A percentile compares a stretch with the other conserved stretches of the same genome.
Evolutionary conservation across 2,797 vertebrate genomes (phyloP).

Genomic region (Cossypha polioptera): DNA sequence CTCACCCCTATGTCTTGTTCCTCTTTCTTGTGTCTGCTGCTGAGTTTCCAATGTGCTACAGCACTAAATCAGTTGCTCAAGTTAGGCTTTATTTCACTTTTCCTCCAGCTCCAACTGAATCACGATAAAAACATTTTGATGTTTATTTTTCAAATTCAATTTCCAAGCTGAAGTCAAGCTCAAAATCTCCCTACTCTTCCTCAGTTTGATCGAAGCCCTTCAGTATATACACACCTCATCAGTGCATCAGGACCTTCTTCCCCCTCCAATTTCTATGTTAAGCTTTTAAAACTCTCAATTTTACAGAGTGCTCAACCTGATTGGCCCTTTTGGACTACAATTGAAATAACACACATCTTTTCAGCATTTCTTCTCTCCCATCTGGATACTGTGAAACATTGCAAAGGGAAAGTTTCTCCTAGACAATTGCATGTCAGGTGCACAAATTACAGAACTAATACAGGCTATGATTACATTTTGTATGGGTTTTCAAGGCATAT

Average conservation of each 20-base stretch:
- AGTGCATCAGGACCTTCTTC: background rate
- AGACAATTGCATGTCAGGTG: background rate
- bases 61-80: background rate
- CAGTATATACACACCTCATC: background rate
- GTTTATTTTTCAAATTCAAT: background rate
- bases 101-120: background rate
- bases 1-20: constrained; percentile 46
- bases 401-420: background rate
- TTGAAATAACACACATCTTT: background rate
- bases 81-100: constrained; percentile 7
- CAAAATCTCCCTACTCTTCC: background rate
- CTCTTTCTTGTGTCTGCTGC: constrained; percentile 39
- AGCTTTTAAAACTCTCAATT: background rate
- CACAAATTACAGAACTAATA: constrained; percentile 9
- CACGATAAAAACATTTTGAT: background rate
- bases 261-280: background rate
- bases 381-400: background rate
- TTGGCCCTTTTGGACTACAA: background rate
- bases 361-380: background rate
- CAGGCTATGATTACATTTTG: background rate
- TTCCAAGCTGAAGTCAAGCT: background rate
- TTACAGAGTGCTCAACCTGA: background rate
- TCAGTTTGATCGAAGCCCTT: background rate
- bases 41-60: background rate
- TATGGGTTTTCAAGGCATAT: constrained; percentile 14